Conservation (phyloP, 2,113 vertebrate genomes). For the Lophochroa leadbeateri region DNA sequence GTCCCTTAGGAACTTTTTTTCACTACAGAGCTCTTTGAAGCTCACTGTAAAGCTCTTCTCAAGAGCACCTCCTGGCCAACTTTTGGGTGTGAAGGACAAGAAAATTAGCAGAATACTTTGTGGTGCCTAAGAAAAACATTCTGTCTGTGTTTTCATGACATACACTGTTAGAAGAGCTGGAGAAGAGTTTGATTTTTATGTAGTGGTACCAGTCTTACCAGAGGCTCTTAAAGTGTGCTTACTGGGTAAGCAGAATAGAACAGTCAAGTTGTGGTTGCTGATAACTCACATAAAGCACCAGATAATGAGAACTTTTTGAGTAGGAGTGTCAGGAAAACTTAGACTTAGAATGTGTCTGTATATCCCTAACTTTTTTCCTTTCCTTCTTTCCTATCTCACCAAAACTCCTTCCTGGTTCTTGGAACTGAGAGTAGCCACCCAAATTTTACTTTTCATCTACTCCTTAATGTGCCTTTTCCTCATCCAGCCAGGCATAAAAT, state of each 20-base stretch:
- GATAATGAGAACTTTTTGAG: slow-evolving; percentile 1
- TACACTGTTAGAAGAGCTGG: background rate
- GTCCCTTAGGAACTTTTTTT: background rate
- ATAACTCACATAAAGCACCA: background rate
- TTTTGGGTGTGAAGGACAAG: background rate
- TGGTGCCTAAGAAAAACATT: background rate
- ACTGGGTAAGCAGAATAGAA: background rate
- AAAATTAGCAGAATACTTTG: background rate
- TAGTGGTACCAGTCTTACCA: background rate
- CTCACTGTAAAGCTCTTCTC: background rate
- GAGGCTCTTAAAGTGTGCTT: background rate
- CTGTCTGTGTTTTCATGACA: background rate
- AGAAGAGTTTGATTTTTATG: background rate
- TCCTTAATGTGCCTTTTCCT: background rate
- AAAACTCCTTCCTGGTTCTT: background rate
- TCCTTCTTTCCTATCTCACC: background rate
- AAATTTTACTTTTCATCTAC: background rate
- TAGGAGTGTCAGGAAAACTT: background rate
- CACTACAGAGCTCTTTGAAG: background rate
- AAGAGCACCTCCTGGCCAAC: background rate
- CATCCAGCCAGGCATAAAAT: background rate
- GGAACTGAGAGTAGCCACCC: background rate
- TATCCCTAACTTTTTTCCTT: background rate
- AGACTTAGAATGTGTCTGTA: background rate
- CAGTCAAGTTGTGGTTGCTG: background rate